Percentiles rank a stretch among this genome's conserved stretches.
phyloP scores from a whole-genome alignment of 2,797 vertebrate genomes.

The Falco biarmicus region DNA sequence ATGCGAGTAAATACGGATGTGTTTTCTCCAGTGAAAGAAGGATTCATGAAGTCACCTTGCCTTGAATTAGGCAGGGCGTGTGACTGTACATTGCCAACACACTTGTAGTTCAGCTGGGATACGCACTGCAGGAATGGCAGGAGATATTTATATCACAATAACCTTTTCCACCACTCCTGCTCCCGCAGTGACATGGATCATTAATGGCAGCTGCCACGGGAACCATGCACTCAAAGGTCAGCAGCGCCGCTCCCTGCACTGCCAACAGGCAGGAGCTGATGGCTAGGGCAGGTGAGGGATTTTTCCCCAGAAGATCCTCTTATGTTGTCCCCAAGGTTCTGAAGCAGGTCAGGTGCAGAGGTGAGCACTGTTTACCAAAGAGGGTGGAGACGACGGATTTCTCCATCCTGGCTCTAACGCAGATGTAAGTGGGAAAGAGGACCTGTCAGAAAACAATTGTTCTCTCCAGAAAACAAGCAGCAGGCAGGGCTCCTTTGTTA shows the following conservation, averaged over 20 bases:
- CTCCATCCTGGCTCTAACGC: neutral
- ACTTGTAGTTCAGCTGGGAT: neutral
- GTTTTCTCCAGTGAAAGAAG: neutral
- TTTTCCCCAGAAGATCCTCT: neutral
- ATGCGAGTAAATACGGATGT: fast-evolving
- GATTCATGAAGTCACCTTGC: neutral
- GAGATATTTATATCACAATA: neutral
- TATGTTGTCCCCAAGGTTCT: neutral
- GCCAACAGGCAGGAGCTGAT: neutral
- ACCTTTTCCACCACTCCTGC: neutral
- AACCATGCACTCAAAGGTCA: neutral
- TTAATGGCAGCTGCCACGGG: neutral
- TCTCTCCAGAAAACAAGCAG: neutral
- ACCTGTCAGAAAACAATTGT: neutral
- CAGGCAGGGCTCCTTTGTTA: neutral
- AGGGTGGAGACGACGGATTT: neutral
- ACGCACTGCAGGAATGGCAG: fast-evolving
- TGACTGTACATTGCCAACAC: neutral
- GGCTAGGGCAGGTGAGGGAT: neutral
- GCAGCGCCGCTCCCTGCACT: neutral
- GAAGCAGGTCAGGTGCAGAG: neutral
- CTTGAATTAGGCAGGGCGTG: neutral
- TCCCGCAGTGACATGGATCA: fast-evolving
- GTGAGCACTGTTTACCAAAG: neutral
- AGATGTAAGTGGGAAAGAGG: neutral